phyloP scores from a whole-genome alignment of 2,888 invertebrate species.

The Drosophila kanekoi region DNA sequence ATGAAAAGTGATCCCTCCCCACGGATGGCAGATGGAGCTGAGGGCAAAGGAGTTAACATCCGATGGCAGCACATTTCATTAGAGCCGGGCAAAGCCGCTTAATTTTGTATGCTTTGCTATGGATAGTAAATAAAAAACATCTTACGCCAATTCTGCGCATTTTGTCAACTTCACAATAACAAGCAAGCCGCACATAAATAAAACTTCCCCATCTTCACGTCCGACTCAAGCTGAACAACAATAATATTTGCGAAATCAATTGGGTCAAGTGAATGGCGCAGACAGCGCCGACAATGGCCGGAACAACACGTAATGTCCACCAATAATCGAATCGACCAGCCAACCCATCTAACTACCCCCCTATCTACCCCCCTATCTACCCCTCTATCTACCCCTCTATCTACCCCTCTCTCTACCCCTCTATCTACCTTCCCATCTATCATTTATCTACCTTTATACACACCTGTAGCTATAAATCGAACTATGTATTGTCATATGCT shows the following conservation, averaged over 20 bases:
- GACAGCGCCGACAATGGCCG: slow-evolving; percentile 29
- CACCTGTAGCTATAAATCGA: neutral
- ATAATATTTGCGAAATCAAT: slow-evolving; percentile 74
- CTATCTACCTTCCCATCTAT: neutral
- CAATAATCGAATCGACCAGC: slow-evolving; percentile 33
- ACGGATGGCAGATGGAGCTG: too few relatives aligned
- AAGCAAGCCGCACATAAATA: slow-evolving; percentile 2
- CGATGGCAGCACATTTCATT: too few relatives aligned
- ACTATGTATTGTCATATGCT: slow-evolving; percentile 52
- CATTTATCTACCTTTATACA: neutral
- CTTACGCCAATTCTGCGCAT: slow-evolving; percentile 8
- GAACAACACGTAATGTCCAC: slow-evolving; percentile 55
- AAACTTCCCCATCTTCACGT: too few relatives aligned
- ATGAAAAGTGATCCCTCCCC: too few relatives aligned
- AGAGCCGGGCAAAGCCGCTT: too few relatives aligned
- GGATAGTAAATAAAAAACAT: too few relatives aligned
- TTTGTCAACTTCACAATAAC: slow-evolving; percentile 13
- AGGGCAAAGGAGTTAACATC: too few relatives aligned
- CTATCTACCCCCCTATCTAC: neutral
- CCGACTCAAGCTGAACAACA: slow-evolving; percentile 10
- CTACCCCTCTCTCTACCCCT: neutral
- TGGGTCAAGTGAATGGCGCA: slow-evolving; percentile 67
- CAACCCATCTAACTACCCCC: neutral
- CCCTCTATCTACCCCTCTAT: neutral
- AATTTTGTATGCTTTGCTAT: too few relatives aligned